These are phyloP conservation scores for Saguinus midas DNA, from an alignment of 2,113 vertebrate genomes.

Conservation along the genomic window DNA sequence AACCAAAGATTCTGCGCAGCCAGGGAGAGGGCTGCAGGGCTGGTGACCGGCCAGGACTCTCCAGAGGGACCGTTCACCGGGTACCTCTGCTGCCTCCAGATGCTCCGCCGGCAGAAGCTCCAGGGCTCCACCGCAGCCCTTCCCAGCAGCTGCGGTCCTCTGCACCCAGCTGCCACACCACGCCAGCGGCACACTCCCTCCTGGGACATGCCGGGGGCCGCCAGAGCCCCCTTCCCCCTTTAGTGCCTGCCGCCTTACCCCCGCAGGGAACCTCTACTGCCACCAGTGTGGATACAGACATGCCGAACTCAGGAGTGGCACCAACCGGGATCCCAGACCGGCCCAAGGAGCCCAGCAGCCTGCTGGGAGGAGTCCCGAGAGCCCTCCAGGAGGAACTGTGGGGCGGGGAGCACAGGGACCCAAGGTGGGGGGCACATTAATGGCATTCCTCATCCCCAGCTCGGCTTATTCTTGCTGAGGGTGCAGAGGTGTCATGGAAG, in stretches of 20 bases:
- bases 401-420: background rate
- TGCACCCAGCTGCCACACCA: background rate
- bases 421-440: background rate
- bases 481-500: background rate
- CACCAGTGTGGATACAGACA: background rate
- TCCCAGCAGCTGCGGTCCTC: background rate
- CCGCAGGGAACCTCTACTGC: background rate
- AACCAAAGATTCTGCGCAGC: constrained; percentile 54
- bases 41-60: background rate
- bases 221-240: background rate
- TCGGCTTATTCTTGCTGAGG: background rate
- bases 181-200: background rate
- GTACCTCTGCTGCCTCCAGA: background rate
- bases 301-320: rapidly evolving
- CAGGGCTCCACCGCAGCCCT: background rate
- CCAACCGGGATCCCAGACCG: background rate
- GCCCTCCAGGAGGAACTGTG: constrained; percentile 22
- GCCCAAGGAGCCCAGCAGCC: background rate
- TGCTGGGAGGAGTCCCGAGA: background rate
- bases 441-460: background rate
- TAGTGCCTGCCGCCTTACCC: background rate
- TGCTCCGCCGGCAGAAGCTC: background rate
- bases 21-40: constrained; percentile 5
- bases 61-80: background rate
- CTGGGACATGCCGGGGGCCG: background rate